Conservation (phyloP, 2,888 invertebrate species). For the Cancer borealis region DNA sequence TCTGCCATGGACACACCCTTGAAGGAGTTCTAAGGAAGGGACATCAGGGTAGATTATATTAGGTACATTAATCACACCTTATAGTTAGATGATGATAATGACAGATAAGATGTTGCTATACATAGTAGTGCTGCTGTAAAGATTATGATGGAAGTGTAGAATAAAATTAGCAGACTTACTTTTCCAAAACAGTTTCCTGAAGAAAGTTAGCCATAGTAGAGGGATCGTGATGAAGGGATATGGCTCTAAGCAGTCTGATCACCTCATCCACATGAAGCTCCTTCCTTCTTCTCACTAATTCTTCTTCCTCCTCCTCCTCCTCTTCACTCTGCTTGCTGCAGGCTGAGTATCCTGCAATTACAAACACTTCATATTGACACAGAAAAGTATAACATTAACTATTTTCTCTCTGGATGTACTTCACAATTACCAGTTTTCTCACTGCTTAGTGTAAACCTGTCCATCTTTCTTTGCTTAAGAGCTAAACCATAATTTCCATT, state of each 20-base stretch:
- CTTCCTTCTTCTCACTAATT: slow-evolving; percentile 49
- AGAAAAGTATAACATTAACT: not conserved
- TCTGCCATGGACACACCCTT: no score
- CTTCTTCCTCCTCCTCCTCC: slow-evolving; percentile 59
- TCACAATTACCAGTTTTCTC: not conserved
- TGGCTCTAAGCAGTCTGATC: slow-evolving; percentile 67
- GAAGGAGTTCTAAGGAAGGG: no score
- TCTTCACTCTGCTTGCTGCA: slow-evolving; percentile 46
- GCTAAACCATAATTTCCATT: no score
- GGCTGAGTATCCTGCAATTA: slow-evolving; percentile 61
- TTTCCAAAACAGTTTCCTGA: slow-evolving; percentile 65
- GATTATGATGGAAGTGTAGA: not conserved
- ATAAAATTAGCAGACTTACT: slow-evolving; percentile 60
- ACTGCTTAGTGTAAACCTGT: no score
- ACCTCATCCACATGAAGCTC: slow-evolving; percentile 73
- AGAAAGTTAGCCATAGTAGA: slow-evolving; percentile 70
- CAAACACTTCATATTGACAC: not conserved
- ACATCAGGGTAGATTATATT: no score
- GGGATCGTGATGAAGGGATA: slow-evolving; percentile 72
- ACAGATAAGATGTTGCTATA: no score
- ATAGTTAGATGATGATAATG: no score
- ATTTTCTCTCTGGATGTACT: not conserved
- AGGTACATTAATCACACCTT: no score
- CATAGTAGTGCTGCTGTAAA: no score
- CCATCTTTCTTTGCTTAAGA: no score